Evolutionary conservation across 2,888 invertebrate species (phyloP), one percentile per base, ranked within the genome.

Genomic region (Cacoxenus indagator): DNA sequence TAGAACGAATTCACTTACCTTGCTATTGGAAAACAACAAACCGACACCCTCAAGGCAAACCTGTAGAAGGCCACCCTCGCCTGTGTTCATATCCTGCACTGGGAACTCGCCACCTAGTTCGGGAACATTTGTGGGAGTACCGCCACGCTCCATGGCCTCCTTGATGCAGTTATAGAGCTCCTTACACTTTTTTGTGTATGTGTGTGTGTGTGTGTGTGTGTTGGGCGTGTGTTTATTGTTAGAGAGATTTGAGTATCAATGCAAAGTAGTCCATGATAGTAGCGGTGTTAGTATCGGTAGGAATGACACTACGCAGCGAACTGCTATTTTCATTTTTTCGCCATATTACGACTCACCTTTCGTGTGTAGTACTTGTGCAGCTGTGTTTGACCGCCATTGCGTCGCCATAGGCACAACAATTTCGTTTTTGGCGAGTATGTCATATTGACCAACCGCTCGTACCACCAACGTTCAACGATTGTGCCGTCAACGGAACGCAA

Each of bases 1-100:
- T 14, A 67, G 65, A 66, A 43, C 57, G 22, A 24, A 17, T 86
- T 88, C 67, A 84, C 90, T 89, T 93, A 99, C 99, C 97, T 99
- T 99, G 93, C 98, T 98, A 90, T 98, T 97, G 84, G 97, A 98
- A 91, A 99, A 98, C 84, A 99, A 94, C 80, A 99, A 93, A 82
- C 98, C 98, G 84, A 99, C 98, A 86, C 99, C 99, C 90, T 99
- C 99, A 93, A 99, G 97, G 92, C 99, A 98, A 88, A 99, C 98
- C 91, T 96, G 96, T 82, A 99, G 92, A 68, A 99, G 92, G 1
- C 99, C 99, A 71, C 99, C 99, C 89, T 99, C 98, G 64, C 98
- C 98, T 9, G 97, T 95, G 82, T 93, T 94, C 91, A 99, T 94
- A 89, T 99, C 99, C 88, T 98, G 98, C 43, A 99, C 96, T 4